Evolutionary conservation across 1,140 invertebrate genomes (phyloP), one percentile per base, ranked within the genome.

Genomic region (Gonioctena quinquepunctata): DNA sequence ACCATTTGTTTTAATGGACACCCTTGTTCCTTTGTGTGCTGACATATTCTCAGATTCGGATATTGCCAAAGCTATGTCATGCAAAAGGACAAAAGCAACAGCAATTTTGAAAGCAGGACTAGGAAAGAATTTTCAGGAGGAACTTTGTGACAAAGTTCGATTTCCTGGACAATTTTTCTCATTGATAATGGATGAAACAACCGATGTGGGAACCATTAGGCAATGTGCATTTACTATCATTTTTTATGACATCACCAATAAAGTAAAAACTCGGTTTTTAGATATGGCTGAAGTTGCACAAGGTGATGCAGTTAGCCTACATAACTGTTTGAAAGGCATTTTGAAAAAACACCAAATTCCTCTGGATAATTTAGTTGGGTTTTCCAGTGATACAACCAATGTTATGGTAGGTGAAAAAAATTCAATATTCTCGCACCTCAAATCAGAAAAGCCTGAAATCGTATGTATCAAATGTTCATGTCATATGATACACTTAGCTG

Each of bases 361-460:
- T n/a, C 26, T 77, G 18, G 11, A 50, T 49, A 82, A 83, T 28
- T 70, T 80, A 27, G 69, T 81, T 52, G 81, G 54, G 11, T 56
- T n/a, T 56, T 74, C 71, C 33, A 76, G 76, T 16, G 81, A 82
- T 62, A 80, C 79, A 4, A 77, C 76, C 4, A 81, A 78, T 68
- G 74, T 70, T 2, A 82, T 81, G 81, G 72, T 79, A 23, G 79
- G 79, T 7, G 57, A 73, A 22, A 56, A 56, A 3, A 71, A 77
- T 57, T 83, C 79, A 23, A 73, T 83, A 25, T 26, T 57, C 22
- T 6, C 64, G 11, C 23, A 16, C 4, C 48, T 71, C n/a, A n/a
- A n/a, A n/a, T n/a, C n/a, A n/a, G n/a, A n/a, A n/a, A n/a, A n/a
- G n/a, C n/a, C n/a, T n/a, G n/a, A n/a, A n/a, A n/a, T n/a, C n/a